Evolutionary conservation across 2,797 vertebrate genomes (phyloP).

Genomic region (Adrianichthys oophorus): DNA sequence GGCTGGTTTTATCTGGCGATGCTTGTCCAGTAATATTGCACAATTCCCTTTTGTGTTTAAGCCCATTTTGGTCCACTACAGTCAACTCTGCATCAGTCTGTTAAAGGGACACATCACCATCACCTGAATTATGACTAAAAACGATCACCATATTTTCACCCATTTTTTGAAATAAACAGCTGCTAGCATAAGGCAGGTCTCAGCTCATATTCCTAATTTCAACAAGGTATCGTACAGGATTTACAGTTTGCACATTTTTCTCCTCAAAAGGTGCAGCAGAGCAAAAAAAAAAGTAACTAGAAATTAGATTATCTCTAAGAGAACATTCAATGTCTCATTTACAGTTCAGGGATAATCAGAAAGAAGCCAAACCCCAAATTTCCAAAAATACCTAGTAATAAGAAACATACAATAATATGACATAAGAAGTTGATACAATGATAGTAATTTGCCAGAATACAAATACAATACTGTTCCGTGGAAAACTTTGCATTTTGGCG

Average conservation of each 20-base stretch:
- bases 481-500: slow-evolving; percentile 63
- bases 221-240: slow-evolving; percentile 84
- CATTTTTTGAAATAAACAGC: slow-evolving; percentile 68
- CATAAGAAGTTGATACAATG: slow-evolving; percentile 59
- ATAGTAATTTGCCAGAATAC: slow-evolving; percentile 58
- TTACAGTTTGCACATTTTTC: slow-evolving; percentile 77
- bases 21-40: slow-evolving; percentile 80
- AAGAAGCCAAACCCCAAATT: slow-evolving; percentile 67
- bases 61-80: slow-evolving; percentile 83
- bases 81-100: slow-evolving; percentile 77
- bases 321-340: slow-evolving; percentile 74
- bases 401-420: slow-evolving; percentile 58
- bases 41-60: slow-evolving; percentile 78
- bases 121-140: slow-evolving; percentile 73
- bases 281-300: slow-evolving; percentile 31
- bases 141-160: slow-evolving; percentile 68
- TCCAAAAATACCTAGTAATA: slow-evolving; percentile 52
- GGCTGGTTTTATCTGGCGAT: slow-evolving; percentile 52
- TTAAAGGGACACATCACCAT: slow-evolving; percentile 71
- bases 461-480: slow-evolving; percentile 72
- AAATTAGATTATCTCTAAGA: slow-evolving; percentile 37
- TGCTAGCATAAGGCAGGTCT: slow-evolving; percentile 84
- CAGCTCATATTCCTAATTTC: slow-evolving; percentile 74
- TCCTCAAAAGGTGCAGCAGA: slow-evolving; percentile 56
- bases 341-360: slow-evolving; percentile 57